A percentile compares a stretch with the other conserved stretches of the same genome.
These are phyloP conservation scores for Deilephila porcellus DNA, from an alignment of 2,888 invertebrate genomes.

Conservation along the genomic window DNA sequence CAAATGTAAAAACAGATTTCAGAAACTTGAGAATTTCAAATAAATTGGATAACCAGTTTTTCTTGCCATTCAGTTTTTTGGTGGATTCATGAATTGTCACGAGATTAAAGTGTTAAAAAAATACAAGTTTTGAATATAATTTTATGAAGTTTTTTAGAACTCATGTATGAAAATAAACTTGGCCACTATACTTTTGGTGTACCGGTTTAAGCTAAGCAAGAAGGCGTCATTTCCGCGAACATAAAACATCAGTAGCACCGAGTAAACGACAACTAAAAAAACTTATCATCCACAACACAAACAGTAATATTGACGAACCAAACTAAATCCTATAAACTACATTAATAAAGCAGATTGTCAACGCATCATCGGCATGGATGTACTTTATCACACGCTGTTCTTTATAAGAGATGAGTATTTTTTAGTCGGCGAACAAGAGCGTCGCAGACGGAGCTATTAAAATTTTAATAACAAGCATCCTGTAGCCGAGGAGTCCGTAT, in stretches of 20 bases:
- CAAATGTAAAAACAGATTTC: background rate
- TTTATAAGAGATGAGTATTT: background rate
- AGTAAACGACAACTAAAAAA: too few relatives aligned
- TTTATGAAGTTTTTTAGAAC: too few relatives aligned
- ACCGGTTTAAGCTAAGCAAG: too few relatives aligned
- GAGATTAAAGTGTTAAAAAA: too few relatives aligned
- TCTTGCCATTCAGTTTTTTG: background rate
- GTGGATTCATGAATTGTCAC: too few relatives aligned
- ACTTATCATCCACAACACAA: too few relatives aligned
- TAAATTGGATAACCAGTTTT: background rate
- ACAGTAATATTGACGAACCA: background rate
- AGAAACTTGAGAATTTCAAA: background rate
- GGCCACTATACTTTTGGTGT: too few relatives aligned
- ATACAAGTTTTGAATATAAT: too few relatives aligned
- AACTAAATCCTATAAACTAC: background rate
- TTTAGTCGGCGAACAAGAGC: conserved; percentile 40
- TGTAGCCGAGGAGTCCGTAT: conserved; percentile 48
- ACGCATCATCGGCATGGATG: background rate
- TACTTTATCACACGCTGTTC: background rate
- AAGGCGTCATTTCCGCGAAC: too few relatives aligned
- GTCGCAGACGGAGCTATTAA: conserved; percentile 54
- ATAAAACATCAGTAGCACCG: too few relatives aligned
- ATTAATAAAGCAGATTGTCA: background rate
- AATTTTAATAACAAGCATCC: conserved; percentile 66
- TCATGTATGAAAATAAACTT: too few relatives aligned